phyloP scores from a whole-genome alignment of 2,113 vertebrate genomes.

The Myotis brandtii region DNA sequence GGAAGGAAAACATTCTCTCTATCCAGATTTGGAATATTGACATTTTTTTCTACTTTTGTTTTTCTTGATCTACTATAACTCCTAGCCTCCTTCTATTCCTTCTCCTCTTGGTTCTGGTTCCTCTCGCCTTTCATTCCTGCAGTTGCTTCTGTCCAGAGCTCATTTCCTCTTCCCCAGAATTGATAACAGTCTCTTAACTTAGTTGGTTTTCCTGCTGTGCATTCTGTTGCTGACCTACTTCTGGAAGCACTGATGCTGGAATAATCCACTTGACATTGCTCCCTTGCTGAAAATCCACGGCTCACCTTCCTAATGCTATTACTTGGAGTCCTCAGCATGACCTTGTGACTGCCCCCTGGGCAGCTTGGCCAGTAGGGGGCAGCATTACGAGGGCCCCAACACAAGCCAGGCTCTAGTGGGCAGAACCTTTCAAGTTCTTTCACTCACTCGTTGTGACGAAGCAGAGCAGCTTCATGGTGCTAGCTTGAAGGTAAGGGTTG shows the following conservation, averaged over 20 bases:
- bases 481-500: not conserved
- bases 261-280: conserved; percentile 5
- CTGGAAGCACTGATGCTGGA: conserved; percentile 9
- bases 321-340: not conserved
- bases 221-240: conserved; percentile 62
- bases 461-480: not conserved
- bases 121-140: not conserved
- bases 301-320: conserved; percentile 33
- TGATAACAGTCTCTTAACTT: not conserved
- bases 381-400: fast-evolving
- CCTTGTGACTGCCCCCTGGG: not conserved
- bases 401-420: not conserved
- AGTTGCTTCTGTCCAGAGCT: not conserved
- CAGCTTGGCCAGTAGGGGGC: not conserved
- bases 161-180: not conserved
- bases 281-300: not conserved
- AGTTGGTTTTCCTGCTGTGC: not conserved
- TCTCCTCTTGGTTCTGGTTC: too few species aligned
- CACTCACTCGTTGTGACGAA: not conserved
- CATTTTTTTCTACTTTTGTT: not conserved
- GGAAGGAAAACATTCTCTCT: not conserved
- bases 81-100: not conserved
- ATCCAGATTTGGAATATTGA: not conserved
- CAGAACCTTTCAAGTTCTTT: not conserved
- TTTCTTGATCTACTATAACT: not conserved